Percentiles rank a stretch among this genome's conserved stretches.
Evolutionary conservation across 1,140 invertebrate species (phyloP).

Genomic region (Rhynchophorus ferrugineus): DNA sequence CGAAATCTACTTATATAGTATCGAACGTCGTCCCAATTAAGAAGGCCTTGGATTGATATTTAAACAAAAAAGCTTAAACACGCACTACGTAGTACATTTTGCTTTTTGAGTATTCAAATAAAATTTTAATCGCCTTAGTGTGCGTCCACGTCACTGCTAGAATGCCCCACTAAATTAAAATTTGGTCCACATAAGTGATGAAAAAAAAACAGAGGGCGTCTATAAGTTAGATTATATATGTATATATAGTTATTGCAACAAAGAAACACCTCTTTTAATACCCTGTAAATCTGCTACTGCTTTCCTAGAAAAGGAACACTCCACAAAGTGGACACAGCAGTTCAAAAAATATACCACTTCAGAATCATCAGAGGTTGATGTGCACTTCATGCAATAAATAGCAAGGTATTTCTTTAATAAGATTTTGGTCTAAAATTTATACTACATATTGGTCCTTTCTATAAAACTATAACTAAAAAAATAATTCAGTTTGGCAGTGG

Average conservation of each 20-base stretch:
- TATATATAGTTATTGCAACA: not conserved
- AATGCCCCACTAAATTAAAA: not conserved
- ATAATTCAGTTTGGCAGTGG: not conserved
- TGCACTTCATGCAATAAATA: too few species aligned
- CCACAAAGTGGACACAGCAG: too few species aligned
- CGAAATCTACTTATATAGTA: too few species aligned
- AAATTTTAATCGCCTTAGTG: not conserved
- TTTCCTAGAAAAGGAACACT: too few species aligned
- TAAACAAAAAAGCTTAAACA: slow-evolving; percentile 5
- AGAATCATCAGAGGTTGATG: too few species aligned
- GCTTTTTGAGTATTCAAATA: slow-evolving; percentile 5
- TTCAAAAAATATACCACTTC: too few species aligned
- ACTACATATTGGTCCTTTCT: slow-evolving; percentile 5
- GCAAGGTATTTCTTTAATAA: too few species aligned
- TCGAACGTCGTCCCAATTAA: too few species aligned
- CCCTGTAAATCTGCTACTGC: too few species aligned
- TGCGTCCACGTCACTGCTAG: not conserved
- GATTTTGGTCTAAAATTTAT: slow-evolving; percentile 1
- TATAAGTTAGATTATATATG: not conserved
- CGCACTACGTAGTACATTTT: slow-evolving; percentile 2
- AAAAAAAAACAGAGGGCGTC: not conserved
- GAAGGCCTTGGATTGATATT: slow-evolving; percentile 6
- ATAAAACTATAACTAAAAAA: slow-evolving; percentile 7
- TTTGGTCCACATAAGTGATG: slow-evolving; percentile 16
- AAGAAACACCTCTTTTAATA: not conserved